A percentile compares a stretch with the other conserved stretches of the same genome.
Conservation (phyloP, 2,113 vertebrate species). For the Antigone vipio region DNA sequence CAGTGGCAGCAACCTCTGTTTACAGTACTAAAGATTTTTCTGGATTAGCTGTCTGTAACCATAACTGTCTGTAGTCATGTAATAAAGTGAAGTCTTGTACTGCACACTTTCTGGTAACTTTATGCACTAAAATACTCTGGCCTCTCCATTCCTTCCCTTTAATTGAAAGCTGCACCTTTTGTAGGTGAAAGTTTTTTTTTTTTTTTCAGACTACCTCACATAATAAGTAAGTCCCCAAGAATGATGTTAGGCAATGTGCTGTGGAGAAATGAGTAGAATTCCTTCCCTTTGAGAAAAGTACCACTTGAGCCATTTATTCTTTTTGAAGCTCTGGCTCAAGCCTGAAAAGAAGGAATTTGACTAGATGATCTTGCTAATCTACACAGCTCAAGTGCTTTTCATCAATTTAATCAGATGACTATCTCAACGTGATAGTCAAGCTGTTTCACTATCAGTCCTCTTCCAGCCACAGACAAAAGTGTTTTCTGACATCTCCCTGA, state of each 20-base stretch:
- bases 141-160: neutral
- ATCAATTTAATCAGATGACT: neutral
- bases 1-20: neutral
- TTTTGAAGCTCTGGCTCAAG: neutral
- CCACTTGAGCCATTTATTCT: neutral
- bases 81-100: neutral
- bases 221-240: neutral
- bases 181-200: neutral
- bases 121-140: neutral
- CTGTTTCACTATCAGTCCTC: neutral
- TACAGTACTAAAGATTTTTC: neutral
- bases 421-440: neutral
- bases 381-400: neutral
- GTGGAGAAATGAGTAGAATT: neutral
- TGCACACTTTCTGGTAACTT: neutral
- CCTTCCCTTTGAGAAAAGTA: neutral
- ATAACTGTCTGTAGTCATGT: neutral
- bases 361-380: neutral
- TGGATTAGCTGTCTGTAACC: neutral
- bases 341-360: neutral
- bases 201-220: neutral
- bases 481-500: neutral
- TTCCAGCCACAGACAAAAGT: neutral
- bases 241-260: neutral
- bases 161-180: neutral